A percentile compares a stretch with the other conserved stretches of the same genome.
These are phyloP conservation scores for Eupleurogrammus muticus DNA, from an alignment of 2,797 vertebrate species.

Conservation along the genomic window DNA sequence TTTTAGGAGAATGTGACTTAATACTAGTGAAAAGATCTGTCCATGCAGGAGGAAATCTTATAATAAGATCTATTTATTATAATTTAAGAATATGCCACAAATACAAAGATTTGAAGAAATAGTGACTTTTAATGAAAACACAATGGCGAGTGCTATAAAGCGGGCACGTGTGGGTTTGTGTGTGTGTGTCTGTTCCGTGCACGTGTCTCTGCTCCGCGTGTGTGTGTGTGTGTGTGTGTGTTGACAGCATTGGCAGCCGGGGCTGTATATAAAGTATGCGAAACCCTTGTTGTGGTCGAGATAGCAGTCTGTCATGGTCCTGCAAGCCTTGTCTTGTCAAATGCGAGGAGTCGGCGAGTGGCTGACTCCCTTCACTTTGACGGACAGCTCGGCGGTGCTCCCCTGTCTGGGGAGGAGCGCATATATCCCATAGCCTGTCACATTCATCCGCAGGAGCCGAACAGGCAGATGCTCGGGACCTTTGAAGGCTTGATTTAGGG, in stretches of 20 bases:
- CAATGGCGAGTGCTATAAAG: too few relatives aligned
- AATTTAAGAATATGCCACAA: too few relatives aligned
- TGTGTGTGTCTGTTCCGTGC: not conserved
- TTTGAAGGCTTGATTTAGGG: constrained; percentile 45
- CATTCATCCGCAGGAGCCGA: constrained; percentile 45
- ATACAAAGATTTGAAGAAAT: not conserved
- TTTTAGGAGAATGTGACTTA: too few relatives aligned
- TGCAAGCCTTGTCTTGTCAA: constrained; percentile 24
- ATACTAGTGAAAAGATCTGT: too few relatives aligned
- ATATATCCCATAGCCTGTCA: constrained; percentile 58
- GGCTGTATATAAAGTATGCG: constrained; percentile 22
- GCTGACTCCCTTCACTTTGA: constrained; percentile 59
- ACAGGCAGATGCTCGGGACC: constrained; percentile 37
- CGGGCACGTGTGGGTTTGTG: not conserved
- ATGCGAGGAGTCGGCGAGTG: constrained; percentile 43
- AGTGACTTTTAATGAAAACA: not conserved
- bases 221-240: constrained; percentile 1
- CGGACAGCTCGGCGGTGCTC: constrained; percentile 56
- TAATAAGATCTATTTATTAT: too few relatives aligned
- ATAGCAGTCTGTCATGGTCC: constrained; percentile 48
- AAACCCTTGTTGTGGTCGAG: constrained; percentile 2
- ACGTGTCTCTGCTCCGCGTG: too few relatives aligned
- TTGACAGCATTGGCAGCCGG: constrained; percentile 4
- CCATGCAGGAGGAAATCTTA: too few relatives aligned
- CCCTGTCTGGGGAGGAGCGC: constrained; percentile 36